phyloP scores from a whole-genome alignment of 64 coral and sea anemone genomes.

The Actinia tenebrosa region DNA sequence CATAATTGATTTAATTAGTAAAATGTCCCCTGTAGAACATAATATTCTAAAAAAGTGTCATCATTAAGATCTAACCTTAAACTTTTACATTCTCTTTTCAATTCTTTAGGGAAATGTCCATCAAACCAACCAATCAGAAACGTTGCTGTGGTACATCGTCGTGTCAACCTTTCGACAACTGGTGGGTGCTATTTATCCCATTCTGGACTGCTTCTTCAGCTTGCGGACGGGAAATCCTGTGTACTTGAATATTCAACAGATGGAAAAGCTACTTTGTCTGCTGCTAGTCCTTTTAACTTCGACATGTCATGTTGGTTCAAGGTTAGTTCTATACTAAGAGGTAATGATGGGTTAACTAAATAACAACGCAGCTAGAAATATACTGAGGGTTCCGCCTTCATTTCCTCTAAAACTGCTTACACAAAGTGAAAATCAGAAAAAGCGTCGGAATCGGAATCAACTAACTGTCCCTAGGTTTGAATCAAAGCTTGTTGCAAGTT shows the following conservation, averaged over 20 bases:
- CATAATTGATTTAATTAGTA: no score
- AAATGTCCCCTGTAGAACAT: no score
- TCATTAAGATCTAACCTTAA: no score
- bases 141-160: not conserved
- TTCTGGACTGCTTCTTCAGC: not conserved
- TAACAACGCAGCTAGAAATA: no score
- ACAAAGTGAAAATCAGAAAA: no score
- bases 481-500: no score
- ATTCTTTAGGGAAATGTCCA: not conserved
- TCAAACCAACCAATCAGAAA: not conserved
- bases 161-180: not conserved
- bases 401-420: no score
- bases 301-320: slow-evolving; percentile 10
- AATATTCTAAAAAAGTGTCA: no score
- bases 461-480: no score
- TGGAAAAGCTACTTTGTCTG: slow-evolving; percentile 2
- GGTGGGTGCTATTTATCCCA: not conserved
- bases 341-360: not conserved
- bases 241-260: slow-evolving; percentile 4
- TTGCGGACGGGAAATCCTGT: not conserved
- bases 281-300: not conserved
- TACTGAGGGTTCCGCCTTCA: no score
- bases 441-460: no score
- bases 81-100: no score
- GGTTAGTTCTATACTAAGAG: not conserved